Base-by-base conservation (phyloP, 2,888 invertebrate genomes). In the Drosophila rubida region DNA sequence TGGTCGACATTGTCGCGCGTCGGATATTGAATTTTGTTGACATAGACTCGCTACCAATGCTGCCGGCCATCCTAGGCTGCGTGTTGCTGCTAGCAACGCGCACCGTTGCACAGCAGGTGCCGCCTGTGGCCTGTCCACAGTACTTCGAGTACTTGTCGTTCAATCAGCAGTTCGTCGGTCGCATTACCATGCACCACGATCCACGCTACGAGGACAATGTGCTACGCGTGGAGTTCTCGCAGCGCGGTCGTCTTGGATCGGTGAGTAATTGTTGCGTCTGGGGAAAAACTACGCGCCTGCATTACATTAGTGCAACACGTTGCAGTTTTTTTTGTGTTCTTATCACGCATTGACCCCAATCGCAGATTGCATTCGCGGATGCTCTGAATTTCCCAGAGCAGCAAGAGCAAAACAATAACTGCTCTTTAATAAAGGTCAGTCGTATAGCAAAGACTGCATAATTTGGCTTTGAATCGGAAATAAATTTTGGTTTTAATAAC, bases 151-250 rank as follows among this genome's bases (percentile, higher is more conserved):
- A 89, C 35, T 37, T 78, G 9, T 44, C 9, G 2, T 71, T 57
- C 14, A 66, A 69, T 11, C 49, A 45, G 13, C 50, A 77, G 13
- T 77, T 59, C 57, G 57, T 87, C 25, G 90, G 90, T 1, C 78
- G 74, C 1, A 48, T 89, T 2, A 66, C 74, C 0, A 23, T 89
- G n/a, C 73, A 69, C 0, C 68, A 62, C 50, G 55, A 85, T 54
- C 42, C 65, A 4, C 13, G 44, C 2, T 45, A 37, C 4, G 39
- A 49, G 42, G 78, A 71, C 1, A 83, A 88, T 11, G 60, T 53
- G 4, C 19, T 87, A 0, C 16, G 44, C n/a, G 70, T 80, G 7
- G 70, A 81, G 59, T 78, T 91, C 48, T 88, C 89, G 3, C 91
- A 90, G 49, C 77, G 45, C 4, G 68, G 65, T 13, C 37, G 45